Evolutionary conservation across 2,888 invertebrate species (phyloP).

Genomic region (Andrena flavipes): DNA sequence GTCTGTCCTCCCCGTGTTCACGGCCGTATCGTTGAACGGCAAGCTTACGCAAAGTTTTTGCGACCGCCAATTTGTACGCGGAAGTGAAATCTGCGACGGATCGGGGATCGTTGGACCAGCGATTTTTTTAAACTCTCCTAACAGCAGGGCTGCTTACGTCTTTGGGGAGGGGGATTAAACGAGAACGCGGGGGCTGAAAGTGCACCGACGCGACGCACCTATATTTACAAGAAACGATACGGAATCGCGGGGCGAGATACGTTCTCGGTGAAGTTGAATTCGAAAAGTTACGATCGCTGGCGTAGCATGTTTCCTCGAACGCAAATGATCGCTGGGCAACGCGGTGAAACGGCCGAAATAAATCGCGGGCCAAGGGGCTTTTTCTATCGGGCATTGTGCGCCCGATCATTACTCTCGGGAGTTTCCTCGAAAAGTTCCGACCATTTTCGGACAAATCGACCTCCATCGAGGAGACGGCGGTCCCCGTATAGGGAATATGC

Average conservation of each 20-base stretch:
- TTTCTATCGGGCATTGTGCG: conserved; percentile 57
- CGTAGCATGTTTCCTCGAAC: conserved; percentile 5
- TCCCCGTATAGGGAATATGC: conserved; percentile 72
- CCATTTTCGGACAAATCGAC: conserved; percentile 77
- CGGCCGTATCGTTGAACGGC: conserved; percentile 58
- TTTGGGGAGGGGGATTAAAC: neutral
- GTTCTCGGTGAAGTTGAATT: neutral
- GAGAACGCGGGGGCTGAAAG: neutral
- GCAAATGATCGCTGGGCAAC: conserved; percentile 36
- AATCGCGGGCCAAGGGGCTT: conserved; percentile 64
- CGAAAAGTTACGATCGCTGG: neutral
- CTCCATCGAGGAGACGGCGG: conserved; percentile 59
- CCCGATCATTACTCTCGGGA: conserved; percentile 67
- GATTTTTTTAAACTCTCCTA: neutral
- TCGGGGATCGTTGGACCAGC: neutral
- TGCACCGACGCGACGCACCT: no score
- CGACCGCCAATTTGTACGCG: conserved; percentile 30
- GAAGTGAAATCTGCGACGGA: neutral
- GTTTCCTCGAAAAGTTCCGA: conserved; percentile 74
- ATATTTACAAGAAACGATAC: neutral
- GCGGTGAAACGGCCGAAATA: conserved; percentile 60
- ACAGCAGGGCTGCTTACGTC: neutral
- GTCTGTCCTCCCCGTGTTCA: conserved; percentile 46
- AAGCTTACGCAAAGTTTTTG: conserved; percentile 45
- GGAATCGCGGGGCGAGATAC: neutral